Percentiles rank a stretch among this genome's conserved stretches.
These are phyloP conservation scores for Pterostichus madidus DNA, from an alignment of 2,888 invertebrate genomes.

Conservation along the genomic window DNA sequence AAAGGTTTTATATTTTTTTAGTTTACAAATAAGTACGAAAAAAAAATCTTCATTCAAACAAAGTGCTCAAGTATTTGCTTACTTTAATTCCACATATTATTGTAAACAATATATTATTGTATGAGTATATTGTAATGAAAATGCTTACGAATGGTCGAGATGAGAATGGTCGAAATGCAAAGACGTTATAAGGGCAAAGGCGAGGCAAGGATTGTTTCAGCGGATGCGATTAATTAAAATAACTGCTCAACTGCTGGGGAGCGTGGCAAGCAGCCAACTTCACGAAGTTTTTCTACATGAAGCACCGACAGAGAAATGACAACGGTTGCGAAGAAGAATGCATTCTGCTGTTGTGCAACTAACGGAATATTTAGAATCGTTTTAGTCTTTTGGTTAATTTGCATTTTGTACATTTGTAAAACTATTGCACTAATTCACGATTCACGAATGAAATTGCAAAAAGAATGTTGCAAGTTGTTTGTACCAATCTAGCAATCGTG, in stretches of 20 bases:
- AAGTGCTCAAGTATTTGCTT: too few species aligned
- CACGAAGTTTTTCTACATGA: background rate
- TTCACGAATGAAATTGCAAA: constrained; percentile 25
- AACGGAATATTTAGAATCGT: constrained; percentile 40
- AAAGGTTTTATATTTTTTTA: too few species aligned
- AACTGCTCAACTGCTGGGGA: constrained; percentile 1
- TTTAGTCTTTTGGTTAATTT: constrained; percentile 41
- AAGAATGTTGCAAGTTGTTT: constrained; percentile 19
- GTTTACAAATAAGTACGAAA: too few species aligned
- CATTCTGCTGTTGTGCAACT: background rate
- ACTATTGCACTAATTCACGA: constrained; percentile 37
- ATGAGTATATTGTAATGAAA: too few species aligned
- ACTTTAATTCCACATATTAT: too few species aligned
- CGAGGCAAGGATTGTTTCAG: background rate
- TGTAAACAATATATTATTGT: too few species aligned
- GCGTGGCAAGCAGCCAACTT: constrained; percentile 1
- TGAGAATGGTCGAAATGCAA: too few species aligned
- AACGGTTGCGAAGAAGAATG: constrained; percentile 12
- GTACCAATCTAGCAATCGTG: constrained; percentile 7
- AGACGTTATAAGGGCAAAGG: too few species aligned
- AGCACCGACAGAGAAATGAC: background rate
- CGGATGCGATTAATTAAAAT: constrained; percentile 15
- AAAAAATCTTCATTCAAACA: too few species aligned
- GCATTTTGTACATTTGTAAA: constrained; percentile 40
- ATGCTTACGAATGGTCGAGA: too few species aligned